Evolutionary conservation across 2,888 invertebrate genomes (phyloP), one percentile per base, ranked within the genome.

Genomic region (Drosophila pullipes): DNA sequence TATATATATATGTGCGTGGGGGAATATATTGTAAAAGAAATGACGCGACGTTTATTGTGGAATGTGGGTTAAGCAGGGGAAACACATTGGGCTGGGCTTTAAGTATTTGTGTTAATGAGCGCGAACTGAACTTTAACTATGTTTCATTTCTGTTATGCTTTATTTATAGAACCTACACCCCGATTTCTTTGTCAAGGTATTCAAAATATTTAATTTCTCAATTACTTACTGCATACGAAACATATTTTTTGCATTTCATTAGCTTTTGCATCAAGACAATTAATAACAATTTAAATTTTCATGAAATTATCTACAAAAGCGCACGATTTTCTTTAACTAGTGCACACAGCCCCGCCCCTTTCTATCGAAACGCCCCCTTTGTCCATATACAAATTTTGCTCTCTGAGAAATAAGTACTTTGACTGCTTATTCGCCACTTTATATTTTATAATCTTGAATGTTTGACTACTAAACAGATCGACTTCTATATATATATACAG

Each of bases 131-230:
- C 80, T 82, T 82, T 84, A 87, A 75, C 77, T 74, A 78, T 87
- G 71, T 87, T 87, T 88, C 81, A 78, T 83, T 82, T 83, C 60
- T 86, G 81, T 84, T 81, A 83, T 87, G 85, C 90, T 91, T 88
- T 90, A 91, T 92, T 92, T 92, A 89, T 93, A 93, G 93, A 93
- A 92, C 90, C 83, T 93, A 92, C 93, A 93, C 91, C 90, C 92
- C 87, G 93, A 93, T 91, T 90, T 93, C 91, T 91, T 93, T 92
- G 92, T 92, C 88, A 92, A 93, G 93, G 93, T 93, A 93, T 85
- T 78, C 83, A 78, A 86, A 82, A 74, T 61, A 73, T 83, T 78
- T 78, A 57, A 89, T 76, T 89, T 85, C 69, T 81, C 69, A 78
- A 81, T 75, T 78, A 83, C 63, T 78, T 78, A 84, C 52, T 74